Conservation (phyloP, 2,113 vertebrate species). For the Amblyopsis rosae region DNA sequence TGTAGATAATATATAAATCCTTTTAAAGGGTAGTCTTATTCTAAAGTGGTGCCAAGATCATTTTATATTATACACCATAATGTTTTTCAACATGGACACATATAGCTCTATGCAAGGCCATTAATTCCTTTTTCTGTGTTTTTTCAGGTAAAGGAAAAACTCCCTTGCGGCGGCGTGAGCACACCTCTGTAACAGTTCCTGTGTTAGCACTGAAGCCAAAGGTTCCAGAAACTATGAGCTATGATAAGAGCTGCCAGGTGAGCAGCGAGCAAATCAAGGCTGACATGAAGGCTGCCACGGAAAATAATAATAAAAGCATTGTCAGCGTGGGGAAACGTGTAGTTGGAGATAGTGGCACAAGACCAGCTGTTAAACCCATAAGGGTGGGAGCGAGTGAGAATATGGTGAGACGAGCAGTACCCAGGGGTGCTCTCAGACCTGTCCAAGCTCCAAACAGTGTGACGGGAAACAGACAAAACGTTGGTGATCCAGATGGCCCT, state of each 20-base stretch:
- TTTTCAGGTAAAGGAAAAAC: conserved; percentile 92
- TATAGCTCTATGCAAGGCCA: neutral
- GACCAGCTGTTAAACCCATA: conserved; percentile 36
- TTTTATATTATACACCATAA: no score
- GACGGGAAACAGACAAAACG: conserved; percentile 13
- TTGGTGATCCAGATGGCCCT: neutral
- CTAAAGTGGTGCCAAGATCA: no score
- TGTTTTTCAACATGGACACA: no score
- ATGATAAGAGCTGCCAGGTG: conserved; percentile 97
- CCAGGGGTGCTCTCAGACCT: conserved; percentile 3
- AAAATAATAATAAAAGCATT: conserved; percentile 61
- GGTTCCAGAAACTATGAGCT: conserved; percentile 74
- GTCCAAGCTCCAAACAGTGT: conserved; percentile 19
- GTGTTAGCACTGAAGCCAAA: neutral
- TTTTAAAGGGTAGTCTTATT: no score
- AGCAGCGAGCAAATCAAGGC: conserved; percentile 98
- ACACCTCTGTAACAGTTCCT: neutral
- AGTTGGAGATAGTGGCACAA: neutral
- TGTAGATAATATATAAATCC: no score
- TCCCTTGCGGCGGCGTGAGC: conserved; percentile 84
- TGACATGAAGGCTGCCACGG: conserved; percentile 95
- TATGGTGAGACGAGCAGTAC: neutral
- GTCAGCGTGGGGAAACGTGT: neutral
- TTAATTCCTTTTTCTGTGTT: neutral
- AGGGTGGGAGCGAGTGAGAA: conserved; percentile 23